Percentiles rank a stretch among this genome's conserved stretches.
phyloP scores from a whole-genome alignment of 2,888 invertebrate genomes.

The Pyrgus malvae region DNA sequence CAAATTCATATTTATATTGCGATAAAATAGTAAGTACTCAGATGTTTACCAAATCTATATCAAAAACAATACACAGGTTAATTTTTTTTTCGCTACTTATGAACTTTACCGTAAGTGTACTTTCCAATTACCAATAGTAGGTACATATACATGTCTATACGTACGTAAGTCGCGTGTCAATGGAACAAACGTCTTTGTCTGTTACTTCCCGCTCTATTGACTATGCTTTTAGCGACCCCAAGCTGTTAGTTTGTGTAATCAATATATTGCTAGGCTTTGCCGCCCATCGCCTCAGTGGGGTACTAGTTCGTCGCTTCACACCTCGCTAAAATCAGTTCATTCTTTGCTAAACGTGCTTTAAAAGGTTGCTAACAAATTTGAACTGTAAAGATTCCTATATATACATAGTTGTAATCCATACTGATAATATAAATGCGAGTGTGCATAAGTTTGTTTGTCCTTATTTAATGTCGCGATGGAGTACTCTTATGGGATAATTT shows the following conservation, averaged over 20 bases:
- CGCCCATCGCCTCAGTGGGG: not conserved
- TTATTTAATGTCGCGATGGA: no score
- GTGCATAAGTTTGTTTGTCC: no score
- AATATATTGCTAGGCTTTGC: constrained; percentile 39
- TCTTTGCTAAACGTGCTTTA: not conserved
- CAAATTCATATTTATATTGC: no score
- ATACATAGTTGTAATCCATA: no score
- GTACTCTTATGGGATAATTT: no score
- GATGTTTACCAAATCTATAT: no score
- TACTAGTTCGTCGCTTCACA: not conserved
- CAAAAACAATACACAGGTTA: no score
- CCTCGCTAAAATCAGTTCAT: constrained; percentile 1
- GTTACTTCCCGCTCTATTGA: constrained; percentile 74
- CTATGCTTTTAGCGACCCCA: constrained; percentile 75
- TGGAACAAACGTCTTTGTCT: constrained; percentile 70
- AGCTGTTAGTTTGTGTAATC: constrained; percentile 61
- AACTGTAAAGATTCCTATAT: not conserved
- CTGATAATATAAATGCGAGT: no score
- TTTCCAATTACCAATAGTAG: not conserved
- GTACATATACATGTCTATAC: not conserved
- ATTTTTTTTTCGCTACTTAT: no score
- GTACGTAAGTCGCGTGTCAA: constrained; percentile 45
- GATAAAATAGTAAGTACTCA: no score
- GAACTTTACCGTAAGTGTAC: not conserved
- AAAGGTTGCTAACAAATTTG: not conserved